Evolutionary conservation across 2,113 vertebrate genomes (phyloP), one percentile per base, ranked within the genome.

Genomic region (Myiozetetes cayanensis): DNA sequence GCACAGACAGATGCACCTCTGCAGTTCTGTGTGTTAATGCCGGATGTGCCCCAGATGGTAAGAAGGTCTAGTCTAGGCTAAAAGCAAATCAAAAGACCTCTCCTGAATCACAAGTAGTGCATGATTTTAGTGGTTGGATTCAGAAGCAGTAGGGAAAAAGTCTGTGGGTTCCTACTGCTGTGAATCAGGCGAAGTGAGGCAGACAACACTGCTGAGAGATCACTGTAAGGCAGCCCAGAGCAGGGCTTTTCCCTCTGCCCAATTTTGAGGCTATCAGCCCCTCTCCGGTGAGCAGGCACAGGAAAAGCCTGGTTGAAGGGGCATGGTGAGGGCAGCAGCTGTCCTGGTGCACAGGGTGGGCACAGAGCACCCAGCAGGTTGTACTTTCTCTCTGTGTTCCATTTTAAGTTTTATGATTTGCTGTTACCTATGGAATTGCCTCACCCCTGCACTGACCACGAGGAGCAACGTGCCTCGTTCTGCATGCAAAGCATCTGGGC

Each of bases 201-300:
- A 87, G 55, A 19, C 2, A 43, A 66, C 66, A 4, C 25, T 41
- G 59, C 61, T 33, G 41, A 4, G 37, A 63, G 61, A 35, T 1
- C 16, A 17, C 6, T 3, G 37, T 14, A 10, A 46, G 49, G 56
- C 37, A 46, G 30, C 56, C 53, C 72, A 37, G 43, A 16, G 37
- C 6, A 18, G 25, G 20, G 55, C 28, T 74, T 56, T 66, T 30
- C 47, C 43, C 66, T 47, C n/a, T 25, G 43, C 25, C 43, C 9
- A 12, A 0, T 33, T 63, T 8, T 0, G 19, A 9, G 53, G 33
- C 33, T 37, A 3, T 8, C 35, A 83, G 28, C 47, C 10, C 7
- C 35, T 68, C 30, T 61, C 37, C 52, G 55, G 49, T 8, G 9
- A 84, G 61, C 28, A 79, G 85, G 23, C 50, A 71, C 44, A 72